A percentile compares a stretch with the other conserved stretches of the same genome.
phyloP scores from a whole-genome alignment of 2,797 vertebrate species.

The Menidia menidia region DNA sequence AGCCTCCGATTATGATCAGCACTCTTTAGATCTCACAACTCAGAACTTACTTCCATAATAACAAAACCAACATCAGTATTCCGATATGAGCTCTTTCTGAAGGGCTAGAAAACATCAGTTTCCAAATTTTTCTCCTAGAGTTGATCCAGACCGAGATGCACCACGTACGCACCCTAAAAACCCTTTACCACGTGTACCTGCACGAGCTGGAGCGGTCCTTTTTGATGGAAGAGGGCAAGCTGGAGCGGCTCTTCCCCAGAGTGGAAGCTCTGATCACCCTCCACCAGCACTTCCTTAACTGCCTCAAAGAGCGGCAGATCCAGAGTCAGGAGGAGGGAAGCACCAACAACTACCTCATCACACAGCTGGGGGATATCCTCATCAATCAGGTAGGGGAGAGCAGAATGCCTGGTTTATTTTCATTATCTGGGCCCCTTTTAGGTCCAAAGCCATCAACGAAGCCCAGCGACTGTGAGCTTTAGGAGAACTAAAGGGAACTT shows the following conservation, averaged over 20 bases:
- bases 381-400: conserved; percentile 85
- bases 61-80: neutral
- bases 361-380: conserved; percentile 88
- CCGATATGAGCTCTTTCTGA: too few species aligned
- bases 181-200: conserved; percentile 88
- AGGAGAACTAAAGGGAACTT: conserved; percentile 10
- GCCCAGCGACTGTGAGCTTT: neutral
- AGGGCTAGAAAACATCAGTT: neutral
- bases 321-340: conserved; percentile 84
- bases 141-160: conserved; percentile 95
- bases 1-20: conserved; percentile 7
- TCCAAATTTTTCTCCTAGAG: conserved; percentile 75
- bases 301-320: conserved; percentile 84
- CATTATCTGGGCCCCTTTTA: conserved; percentile 6
- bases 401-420: neutral
- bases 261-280: conserved; percentile 84
- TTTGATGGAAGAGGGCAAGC: conserved; percentile 77
- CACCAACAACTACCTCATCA: conserved; percentile 87
- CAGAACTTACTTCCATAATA: conserved; percentile 4
- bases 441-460: conserved; percentile 15
- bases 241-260: conserved; percentile 85
- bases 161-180: conserved; percentile 91
- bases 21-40: too few species aligned
- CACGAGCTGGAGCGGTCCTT: conserved; percentile 85
- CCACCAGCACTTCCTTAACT: conserved; percentile 85